Base-by-base conservation (phyloP, 1,140 invertebrate species). In the Wiebesia pumilae region DNA sequence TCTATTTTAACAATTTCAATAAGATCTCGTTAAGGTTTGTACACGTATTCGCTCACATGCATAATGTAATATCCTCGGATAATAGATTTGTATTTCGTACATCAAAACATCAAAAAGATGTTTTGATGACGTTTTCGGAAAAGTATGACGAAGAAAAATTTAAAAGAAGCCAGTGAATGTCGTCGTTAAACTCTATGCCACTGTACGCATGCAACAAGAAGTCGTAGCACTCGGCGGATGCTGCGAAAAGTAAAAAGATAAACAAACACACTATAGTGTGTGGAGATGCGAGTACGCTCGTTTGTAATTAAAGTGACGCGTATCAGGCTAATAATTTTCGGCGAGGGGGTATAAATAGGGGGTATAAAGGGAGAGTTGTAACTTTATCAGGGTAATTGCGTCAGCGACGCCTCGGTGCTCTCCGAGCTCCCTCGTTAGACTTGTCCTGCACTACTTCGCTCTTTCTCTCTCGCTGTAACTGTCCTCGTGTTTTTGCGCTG, bases 341-440 rank as follows among this genome's bases (percentile, higher is more conserved):
- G 89, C 88, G 88, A 87, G 65, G 80, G 85, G 87, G 90, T 90
- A 91, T 90, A 91, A 93, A 93, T 91, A 90, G 90, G 91, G 91
- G 90, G 91, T 90, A 91, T 90, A 91, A 93, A 93, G 91, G 90
- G 90, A 91, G 91, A 90, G 91, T 92, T 92, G 91, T 91, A 93
- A 92, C 92, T 92, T 91, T 92, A 93, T 93, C 91, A 89, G 90
- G 91, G 89, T 92, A 93, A 93, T 93, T 93, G 91, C 91, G 90
- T 90, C 91, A 91, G 92, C 92, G 91, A 92, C 92, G 90, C 92
- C 91, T 92, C 88, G 89, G n/a, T 14, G 24, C 91, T 89, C 90
- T 90, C 88, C 89, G 89, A 89, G 33, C 80, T 82, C 83, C 47
- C 35, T 21, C 24, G 80, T 67, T 51, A 33, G 2, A 30, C 30